A percentile compares a stretch with the other conserved stretches of the same genome.
These are phyloP conservation scores for Platorchestia sp. DNA, from an alignment of 1,140 invertebrate genomes.

Conservation along the genomic window DNA sequence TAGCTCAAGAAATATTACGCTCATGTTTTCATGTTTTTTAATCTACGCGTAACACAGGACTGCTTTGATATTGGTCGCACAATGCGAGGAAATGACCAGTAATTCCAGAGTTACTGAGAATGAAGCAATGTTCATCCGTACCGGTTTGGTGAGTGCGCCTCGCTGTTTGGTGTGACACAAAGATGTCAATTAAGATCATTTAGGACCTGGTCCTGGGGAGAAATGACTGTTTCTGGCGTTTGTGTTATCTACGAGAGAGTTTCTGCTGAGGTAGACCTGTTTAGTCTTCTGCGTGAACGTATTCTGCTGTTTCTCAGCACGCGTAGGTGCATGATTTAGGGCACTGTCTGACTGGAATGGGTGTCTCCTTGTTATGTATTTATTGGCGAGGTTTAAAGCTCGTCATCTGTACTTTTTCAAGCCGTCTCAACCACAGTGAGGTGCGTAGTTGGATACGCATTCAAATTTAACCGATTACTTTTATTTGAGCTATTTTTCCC, in stretches of 20 bases:
- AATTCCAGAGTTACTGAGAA: neutral
- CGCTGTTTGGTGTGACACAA: neutral
- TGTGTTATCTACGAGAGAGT: neutral
- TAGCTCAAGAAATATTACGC: neutral
- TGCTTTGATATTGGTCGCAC: neutral
- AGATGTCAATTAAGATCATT: constrained; percentile 10
- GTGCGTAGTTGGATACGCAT: neutral
- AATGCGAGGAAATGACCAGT: neutral
- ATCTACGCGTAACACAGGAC: neutral
- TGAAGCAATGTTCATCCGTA: neutral
- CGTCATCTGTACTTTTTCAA: neutral
- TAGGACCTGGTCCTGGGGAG: neutral
- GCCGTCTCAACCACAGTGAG: neutral
- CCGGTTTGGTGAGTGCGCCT: neutral
- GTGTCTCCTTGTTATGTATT: neutral
- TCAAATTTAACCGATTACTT: neutral
- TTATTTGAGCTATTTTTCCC: neutral
- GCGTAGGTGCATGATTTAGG: neutral
- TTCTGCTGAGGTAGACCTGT: neutral
- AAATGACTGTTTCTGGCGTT: neutral
- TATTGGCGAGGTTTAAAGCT: neutral
- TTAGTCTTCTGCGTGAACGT: neutral
- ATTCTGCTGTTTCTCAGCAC: neutral
- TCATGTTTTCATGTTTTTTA: neutral
- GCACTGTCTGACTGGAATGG: neutral